These are phyloP conservation scores for Columba janthina DNA, from an alignment of 2,113 vertebrate species.

Conservation along the genomic window DNA sequence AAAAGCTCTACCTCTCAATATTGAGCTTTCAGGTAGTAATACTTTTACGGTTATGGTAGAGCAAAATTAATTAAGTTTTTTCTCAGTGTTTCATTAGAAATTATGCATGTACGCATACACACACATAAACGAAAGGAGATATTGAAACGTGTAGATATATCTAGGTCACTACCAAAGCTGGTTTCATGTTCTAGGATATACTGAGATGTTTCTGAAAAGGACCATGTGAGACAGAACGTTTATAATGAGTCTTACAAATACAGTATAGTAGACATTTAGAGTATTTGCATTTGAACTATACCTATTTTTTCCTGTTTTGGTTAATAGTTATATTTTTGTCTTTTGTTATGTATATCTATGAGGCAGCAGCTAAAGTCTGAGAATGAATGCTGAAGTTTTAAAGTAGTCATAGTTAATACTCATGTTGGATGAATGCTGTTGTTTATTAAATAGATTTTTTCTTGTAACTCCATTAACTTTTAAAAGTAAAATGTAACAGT, in stretches of 20 bases:
- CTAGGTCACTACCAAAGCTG: background rate
- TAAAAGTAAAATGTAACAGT: background rate
- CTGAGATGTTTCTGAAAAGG: conserved; percentile 50
- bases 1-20: background rate
- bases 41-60: background rate
- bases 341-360: conserved; percentile 16
- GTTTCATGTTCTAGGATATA: conserved; percentile 2
- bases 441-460: background rate
- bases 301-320: background rate
- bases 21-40: background rate
- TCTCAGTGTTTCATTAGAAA: background rate
- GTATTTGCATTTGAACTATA: conserved; percentile 12
- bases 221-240: conserved; percentile 34
- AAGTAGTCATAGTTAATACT: conserved; percentile 17
- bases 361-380: background rate
- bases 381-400: conserved; percentile 6
- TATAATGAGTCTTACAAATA: conserved; percentile 48
- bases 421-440: background rate
- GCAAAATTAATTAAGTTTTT: background rate
- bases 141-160: background rate
- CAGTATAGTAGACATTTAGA: conserved; percentile 16
- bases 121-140: background rate
- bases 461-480: background rate
- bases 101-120: too few relatives aligned
- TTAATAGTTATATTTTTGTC: background rate